Conservation (phyloP, 2,113 vertebrate species). For the Cettia cetti region DNA sequence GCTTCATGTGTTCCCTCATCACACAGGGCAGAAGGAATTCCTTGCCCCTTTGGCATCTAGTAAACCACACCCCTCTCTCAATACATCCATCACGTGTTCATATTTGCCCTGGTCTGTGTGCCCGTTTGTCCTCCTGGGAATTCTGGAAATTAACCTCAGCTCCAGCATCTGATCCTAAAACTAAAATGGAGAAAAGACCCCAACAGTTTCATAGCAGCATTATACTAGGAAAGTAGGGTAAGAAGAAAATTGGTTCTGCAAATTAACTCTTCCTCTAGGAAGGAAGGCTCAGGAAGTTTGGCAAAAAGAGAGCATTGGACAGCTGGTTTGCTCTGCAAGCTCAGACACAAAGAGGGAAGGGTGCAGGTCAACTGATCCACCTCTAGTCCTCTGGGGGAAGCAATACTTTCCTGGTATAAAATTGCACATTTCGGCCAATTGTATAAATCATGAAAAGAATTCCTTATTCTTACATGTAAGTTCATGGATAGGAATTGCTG, state of each 20-base stretch:
- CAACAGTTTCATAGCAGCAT: neutral
- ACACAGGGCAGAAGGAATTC: neutral
- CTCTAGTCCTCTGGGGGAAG: neutral
- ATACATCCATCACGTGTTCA: neutral
- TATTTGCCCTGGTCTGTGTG: neutral
- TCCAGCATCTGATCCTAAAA: neutral
- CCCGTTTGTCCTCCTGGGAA: neutral
- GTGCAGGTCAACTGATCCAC: neutral
- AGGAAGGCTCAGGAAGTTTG: neutral
- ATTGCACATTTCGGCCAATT: neutral
- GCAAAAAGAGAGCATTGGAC: neutral
- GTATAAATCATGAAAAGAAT: neutral
- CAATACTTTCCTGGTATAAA: neutral
- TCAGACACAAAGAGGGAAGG: neutral
- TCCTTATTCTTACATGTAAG: neutral
- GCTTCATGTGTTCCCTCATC: neutral
- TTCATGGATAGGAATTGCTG: neutral
- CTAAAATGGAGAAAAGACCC: neutral
- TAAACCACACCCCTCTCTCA: neutral
- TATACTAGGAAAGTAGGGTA: neutral
- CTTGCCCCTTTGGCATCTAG: neutral
- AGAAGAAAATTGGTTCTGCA: neutral
- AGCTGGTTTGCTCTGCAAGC: neutral
- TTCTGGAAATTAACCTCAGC: neutral
- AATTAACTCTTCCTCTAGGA: neutral